These are phyloP conservation scores for Thalassarche chlororhynchos DNA, from an alignment of 2,113 vertebrate genomes.

Conservation along the genomic window DNA sequence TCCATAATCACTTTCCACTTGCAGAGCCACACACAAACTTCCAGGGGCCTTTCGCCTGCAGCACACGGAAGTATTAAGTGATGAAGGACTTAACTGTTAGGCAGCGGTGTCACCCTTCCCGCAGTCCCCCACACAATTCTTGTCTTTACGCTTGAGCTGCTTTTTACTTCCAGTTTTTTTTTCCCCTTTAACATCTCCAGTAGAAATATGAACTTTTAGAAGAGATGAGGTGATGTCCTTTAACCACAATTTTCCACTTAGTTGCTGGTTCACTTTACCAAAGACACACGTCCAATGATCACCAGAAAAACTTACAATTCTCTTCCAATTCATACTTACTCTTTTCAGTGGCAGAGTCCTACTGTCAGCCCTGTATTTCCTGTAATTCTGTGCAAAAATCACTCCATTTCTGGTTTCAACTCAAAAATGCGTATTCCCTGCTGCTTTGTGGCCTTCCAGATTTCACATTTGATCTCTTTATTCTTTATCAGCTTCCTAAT, in stretches of 20 bases:
- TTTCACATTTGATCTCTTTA: neutral
- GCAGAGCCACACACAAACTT: neutral
- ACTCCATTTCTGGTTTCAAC: neutral
- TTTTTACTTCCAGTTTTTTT: neutral
- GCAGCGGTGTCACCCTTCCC: neutral
- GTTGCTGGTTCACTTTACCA: neutral
- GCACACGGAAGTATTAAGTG: neutral
- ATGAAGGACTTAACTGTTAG: neutral
- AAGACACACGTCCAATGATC: neutral
- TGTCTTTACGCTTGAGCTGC: neutral
- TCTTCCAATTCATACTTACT: neutral
- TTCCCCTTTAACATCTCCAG: neutral
- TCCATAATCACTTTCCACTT: neutral
- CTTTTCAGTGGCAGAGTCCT: neutral
- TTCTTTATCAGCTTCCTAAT: neutral
- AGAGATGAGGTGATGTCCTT: neutral
- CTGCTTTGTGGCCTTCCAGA: neutral
- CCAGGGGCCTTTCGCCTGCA: neutral
- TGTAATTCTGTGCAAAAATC: neutral
- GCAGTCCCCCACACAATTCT: neutral
- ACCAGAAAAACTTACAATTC: neutral
- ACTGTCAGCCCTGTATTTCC: neutral
- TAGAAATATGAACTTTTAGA: neutral
- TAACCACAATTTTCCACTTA: neutral
- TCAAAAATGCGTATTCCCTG: neutral